A percentile compares a stretch with the other conserved stretches of the same genome.
Evolutionary conservation across 2,797 vertebrate genomes (phyloP).

Genomic region (Orientallactaga sibirica): DNA sequence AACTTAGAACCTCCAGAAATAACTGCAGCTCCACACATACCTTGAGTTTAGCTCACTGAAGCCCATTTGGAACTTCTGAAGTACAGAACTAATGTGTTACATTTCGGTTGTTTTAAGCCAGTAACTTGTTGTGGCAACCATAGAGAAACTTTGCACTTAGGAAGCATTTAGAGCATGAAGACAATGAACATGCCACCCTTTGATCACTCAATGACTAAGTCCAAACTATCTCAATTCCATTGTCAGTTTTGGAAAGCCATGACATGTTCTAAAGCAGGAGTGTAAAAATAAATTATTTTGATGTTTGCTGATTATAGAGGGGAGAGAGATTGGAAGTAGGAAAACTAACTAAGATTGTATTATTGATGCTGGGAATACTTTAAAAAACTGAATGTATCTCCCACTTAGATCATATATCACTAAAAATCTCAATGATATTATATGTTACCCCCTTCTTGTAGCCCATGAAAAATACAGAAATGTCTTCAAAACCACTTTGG

Average conservation of each 20-base stretch:
- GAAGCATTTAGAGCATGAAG: not conserved
- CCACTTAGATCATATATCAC: not conserved
- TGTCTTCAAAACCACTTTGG: not conserved
- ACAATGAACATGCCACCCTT: not conserved
- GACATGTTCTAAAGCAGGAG: slow-evolving; percentile 35
- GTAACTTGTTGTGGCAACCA: not conserved
- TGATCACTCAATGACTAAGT: not conserved
- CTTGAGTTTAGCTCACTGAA: slow-evolving; percentile 40
- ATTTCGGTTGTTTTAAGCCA: not conserved
- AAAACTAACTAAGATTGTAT: slow-evolving; percentile 1
- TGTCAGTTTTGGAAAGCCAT: not conserved
- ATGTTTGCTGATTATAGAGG: not conserved
- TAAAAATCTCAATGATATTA: slow-evolving; percentile 5
- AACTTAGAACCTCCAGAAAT: not conserved
- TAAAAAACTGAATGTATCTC: too few species aligned
- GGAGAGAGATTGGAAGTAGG: not conserved
- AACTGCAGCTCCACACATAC: not conserved
- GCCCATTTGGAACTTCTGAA: slow-evolving; percentile 26
- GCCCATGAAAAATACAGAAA: not conserved
- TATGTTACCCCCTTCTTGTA: not conserved
- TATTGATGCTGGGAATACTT: not conserved
- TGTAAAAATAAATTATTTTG: too few species aligned
- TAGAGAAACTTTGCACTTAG: slow-evolving; percentile 9
- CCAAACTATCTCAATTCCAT: not conserved
- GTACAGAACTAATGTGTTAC: not conserved